These are phyloP conservation scores for Cheiracanthium punctorium DNA, from an alignment of 2,888 invertebrate genomes.

Conservation along the genomic window DNA sequence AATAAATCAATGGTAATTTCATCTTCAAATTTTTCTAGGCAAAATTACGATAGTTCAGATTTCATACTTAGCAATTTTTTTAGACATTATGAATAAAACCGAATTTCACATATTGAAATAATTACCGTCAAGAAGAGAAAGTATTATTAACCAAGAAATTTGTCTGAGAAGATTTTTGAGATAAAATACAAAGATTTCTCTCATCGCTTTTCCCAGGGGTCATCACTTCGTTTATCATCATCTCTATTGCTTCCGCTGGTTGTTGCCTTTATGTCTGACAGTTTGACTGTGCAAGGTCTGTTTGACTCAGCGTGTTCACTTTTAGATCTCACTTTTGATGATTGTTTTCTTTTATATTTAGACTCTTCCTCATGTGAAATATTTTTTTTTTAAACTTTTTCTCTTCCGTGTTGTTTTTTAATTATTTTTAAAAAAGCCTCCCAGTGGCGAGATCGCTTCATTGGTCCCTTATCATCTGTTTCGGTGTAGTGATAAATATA, in stretches of 20 bases:
- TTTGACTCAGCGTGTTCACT: constrained; percentile 53
- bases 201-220: too few species aligned
- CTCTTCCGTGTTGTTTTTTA: not conserved
- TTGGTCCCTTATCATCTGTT: not conserved
- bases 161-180: too few species aligned
- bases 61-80: too few species aligned
- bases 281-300: constrained; percentile 45
- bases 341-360: constrained; percentile 69
- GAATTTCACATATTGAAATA: too few species aligned
- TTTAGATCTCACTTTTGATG: constrained; percentile 54
- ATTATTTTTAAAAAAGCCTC: not conserved
- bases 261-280: not conserved
- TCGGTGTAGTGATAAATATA: constrained; percentile 10
- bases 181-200: too few species aligned
- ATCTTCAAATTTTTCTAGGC: too few species aligned
- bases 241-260: not conserved
- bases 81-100: too few species aligned
- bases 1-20: too few species aligned
- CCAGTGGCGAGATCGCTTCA: not conserved
- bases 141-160: too few species aligned
- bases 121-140: too few species aligned
- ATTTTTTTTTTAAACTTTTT: constrained; percentile 25
- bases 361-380: constrained; percentile 38
- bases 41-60: too few species aligned
- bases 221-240: not conserved